These are phyloP conservation scores for Athetis lepigone DNA, from an alignment of 2,888 invertebrate species.

Conservation along the genomic window DNA sequence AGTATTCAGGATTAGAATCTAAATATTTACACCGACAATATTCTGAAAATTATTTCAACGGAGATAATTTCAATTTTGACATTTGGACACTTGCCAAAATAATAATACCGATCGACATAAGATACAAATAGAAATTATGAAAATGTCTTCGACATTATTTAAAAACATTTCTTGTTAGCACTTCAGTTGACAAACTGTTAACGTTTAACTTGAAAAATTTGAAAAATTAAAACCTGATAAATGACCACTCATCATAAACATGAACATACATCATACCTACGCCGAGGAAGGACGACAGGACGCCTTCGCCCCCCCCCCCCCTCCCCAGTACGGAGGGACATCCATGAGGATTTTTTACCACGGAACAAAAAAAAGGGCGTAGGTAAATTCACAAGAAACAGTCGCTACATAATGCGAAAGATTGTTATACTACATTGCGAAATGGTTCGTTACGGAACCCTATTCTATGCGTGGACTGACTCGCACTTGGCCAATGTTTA, in stretches of 20 bases:
- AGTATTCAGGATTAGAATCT: background rate
- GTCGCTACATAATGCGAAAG: too few relatives aligned
- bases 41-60: constrained; percentile 11
- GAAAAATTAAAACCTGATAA: constrained; percentile 37
- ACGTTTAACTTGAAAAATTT: constrained; percentile 14
- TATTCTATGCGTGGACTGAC: too few relatives aligned
- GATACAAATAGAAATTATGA: constrained; percentile 49
- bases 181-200: constrained; percentile 26
- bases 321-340: too few relatives aligned
- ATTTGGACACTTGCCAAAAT: constrained; percentile 49
- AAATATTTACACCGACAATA: constrained; percentile 7
- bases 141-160: constrained; percentile 26
- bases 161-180: constrained; percentile 31
- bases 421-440: too few relatives aligned
- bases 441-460: too few relatives aligned
- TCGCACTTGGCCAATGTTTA: too few relatives aligned
- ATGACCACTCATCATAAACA: constrained; percentile 28
- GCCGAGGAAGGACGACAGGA: too few relatives aligned
- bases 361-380: too few relatives aligned
- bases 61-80: constrained; percentile 17
- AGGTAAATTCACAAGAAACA: too few relatives aligned
- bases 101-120: constrained; percentile 43
- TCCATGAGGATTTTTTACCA: too few relatives aligned
- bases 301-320: too few relatives aligned
- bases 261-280: constrained; percentile 52